phyloP scores from a whole-genome alignment of 1,140 invertebrate genomes.

The Potamilus streckersoni region DNA sequence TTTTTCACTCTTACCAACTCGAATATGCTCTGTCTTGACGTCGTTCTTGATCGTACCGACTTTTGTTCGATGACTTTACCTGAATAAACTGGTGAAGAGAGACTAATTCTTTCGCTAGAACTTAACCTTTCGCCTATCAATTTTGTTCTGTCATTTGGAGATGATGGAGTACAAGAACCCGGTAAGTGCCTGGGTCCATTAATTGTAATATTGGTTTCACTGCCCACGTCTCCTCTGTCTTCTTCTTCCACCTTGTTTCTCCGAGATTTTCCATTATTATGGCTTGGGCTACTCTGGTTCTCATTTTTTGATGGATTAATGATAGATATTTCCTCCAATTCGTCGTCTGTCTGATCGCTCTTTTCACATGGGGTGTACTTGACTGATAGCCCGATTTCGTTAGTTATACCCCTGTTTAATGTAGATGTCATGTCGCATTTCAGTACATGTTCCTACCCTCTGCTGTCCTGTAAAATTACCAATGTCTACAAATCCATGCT shows the following conservation, averaged over 20 bases:
- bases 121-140: conserved; percentile 64
- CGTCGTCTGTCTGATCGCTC: conserved; percentile 60
- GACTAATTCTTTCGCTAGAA: conserved; percentile 61
- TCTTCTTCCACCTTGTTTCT: conserved; percentile 25
- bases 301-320: conserved; percentile 71
- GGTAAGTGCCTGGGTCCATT: conserved; percentile 76
- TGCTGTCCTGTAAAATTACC: too few species aligned
- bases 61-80: conserved; percentile 59
- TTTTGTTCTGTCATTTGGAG: conserved; percentile 69
- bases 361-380: conserved; percentile 70
- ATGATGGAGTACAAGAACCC: conserved; percentile 67
- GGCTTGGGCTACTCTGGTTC: conserved; percentile 80
- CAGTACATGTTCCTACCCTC: not conserved
- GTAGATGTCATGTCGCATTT: conserved; percentile 36
- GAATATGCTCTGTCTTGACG: conserved; percentile 73
- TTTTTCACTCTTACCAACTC: conserved; percentile 79
- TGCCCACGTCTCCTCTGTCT: conserved; percentile 25
- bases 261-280: conserved; percentile 54
- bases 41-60: conserved; percentile 66
- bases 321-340: conserved; percentile 83
- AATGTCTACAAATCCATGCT: too few species aligned
- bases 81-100: conserved; percentile 61
- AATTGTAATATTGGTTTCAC: conserved; percentile 71
- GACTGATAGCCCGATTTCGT: conserved; percentile 58
- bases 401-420: conserved; percentile 24